Evolutionary conservation across 2,113 vertebrate species (phyloP).

Genomic region (Ramphastos sulfuratus): DNA sequence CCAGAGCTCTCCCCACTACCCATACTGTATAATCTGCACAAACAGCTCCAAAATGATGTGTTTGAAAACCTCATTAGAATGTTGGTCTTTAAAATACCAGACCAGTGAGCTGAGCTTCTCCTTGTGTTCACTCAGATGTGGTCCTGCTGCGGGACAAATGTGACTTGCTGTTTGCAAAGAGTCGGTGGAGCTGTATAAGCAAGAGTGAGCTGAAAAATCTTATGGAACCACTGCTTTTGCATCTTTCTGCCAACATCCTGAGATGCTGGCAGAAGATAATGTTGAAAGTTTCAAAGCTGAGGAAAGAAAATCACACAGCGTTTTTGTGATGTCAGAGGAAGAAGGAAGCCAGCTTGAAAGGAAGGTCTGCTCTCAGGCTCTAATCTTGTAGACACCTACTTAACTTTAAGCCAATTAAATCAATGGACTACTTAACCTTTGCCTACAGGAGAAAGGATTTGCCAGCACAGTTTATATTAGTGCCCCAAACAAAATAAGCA

Average conservation of each 20-base stretch:
- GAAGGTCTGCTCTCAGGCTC: conserved; percentile 46
- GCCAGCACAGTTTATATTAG: conserved; percentile 68
- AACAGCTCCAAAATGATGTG: neutral
- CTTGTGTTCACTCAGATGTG: neutral
- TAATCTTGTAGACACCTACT: conserved; percentile 70
- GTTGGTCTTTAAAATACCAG: neutral
- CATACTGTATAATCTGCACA: rapidly evolving
- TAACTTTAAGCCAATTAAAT: conserved; percentile 72
- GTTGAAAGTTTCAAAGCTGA: conserved; percentile 52
- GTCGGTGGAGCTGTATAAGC: neutral
- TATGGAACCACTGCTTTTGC: neutral
- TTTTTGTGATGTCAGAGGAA: conserved; percentile 65
- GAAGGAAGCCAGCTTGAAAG: conserved; percentile 61
- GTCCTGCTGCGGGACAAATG: neutral
- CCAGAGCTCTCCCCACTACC: neutral
- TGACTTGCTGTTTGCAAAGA: neutral
- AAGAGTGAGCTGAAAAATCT: neutral
- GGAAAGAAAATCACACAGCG: neutral
- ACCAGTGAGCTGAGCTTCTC: neutral
- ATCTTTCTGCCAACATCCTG: conserved; percentile 36
- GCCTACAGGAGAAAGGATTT: conserved; percentile 67
- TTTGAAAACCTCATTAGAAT: neutral
- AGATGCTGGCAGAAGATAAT: conserved; percentile 54
- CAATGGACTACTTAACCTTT: conserved; percentile 70
- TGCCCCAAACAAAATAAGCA: conserved; percentile 71